Conservation (phyloP, 2,797 vertebrate genomes). For the Fratercula arctica region DNA sequence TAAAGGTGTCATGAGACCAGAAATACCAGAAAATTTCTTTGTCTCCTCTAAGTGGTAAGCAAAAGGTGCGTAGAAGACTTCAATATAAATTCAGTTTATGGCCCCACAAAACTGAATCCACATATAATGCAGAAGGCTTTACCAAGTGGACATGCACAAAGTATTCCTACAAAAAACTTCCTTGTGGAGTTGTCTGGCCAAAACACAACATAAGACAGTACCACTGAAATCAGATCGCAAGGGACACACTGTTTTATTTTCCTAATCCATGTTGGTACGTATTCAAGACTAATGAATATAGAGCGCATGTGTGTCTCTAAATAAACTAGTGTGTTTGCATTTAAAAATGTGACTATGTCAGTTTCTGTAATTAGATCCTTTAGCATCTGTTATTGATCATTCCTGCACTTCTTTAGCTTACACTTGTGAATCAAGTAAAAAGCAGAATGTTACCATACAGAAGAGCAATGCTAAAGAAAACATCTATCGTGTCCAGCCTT, state of each 20-base stretch:
- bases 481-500: not conserved
- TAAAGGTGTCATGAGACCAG: not conserved
- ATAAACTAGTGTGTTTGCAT: conserved; percentile 17
- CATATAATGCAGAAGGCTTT: not conserved
- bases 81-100: not conserved
- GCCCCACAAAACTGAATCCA: not conserved
- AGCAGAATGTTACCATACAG: not conserved
- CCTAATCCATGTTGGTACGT: not conserved
- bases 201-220: not conserved
- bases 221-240: not conserved
- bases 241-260: not conserved
- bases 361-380: conserved; percentile 46
- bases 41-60: not conserved
- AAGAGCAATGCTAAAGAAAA: conserved; percentile 1
- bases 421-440: conserved; percentile 9
- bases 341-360: conserved; percentile 25
- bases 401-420: conserved; percentile 25
- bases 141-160: not conserved
- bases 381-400: conserved; percentile 38
- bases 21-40: not conserved
- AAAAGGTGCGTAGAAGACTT: not conserved
- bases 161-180: not conserved
- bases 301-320: not conserved
- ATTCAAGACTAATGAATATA: conserved; percentile 1
- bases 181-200: not conserved